Evolutionary conservation across 2,113 vertebrate genomes (phyloP).

Genomic region (Microtus richardsoni): DNA sequence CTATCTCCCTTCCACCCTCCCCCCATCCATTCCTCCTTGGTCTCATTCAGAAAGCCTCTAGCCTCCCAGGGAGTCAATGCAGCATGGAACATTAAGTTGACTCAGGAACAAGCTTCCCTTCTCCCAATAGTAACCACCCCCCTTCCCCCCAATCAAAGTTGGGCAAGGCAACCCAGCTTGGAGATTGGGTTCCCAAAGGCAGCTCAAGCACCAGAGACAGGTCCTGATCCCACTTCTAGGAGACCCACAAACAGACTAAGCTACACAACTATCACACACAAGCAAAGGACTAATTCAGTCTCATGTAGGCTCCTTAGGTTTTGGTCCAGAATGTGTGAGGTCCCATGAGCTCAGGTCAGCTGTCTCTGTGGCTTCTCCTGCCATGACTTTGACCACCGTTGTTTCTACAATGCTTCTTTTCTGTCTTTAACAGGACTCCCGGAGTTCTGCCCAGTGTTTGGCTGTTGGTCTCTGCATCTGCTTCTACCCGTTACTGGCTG

Average conservation of each 20-base stretch:
- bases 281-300: not conserved
- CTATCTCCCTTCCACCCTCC: accelerated
- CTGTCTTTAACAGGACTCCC: not conserved
- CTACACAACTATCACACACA: not conserved
- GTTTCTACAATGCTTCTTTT: not conserved
- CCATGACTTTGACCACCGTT: not conserved
- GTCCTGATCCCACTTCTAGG: not conserved
- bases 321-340: not conserved
- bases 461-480: not conserved
- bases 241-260: not conserved
- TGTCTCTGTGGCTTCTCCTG: not conserved
- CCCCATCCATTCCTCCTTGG: not conserved
- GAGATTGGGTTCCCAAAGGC: not conserved
- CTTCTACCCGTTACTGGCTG: not conserved
- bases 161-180: not conserved
- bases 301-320: not conserved
- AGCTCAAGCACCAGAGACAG: not conserved
- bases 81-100: not conserved
- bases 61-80: not conserved
- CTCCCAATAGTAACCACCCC: too few species aligned
- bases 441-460: not conserved
- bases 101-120: not conserved
- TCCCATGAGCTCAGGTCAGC: not conserved
- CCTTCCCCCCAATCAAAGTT: not conserved
- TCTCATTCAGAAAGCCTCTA: not conserved